Percentiles rank a stretch among this genome's conserved stretches.
Evolutionary conservation across 2,797 vertebrate species (phyloP).

Genomic region (Mormyrus hasselquistii): DNA sequence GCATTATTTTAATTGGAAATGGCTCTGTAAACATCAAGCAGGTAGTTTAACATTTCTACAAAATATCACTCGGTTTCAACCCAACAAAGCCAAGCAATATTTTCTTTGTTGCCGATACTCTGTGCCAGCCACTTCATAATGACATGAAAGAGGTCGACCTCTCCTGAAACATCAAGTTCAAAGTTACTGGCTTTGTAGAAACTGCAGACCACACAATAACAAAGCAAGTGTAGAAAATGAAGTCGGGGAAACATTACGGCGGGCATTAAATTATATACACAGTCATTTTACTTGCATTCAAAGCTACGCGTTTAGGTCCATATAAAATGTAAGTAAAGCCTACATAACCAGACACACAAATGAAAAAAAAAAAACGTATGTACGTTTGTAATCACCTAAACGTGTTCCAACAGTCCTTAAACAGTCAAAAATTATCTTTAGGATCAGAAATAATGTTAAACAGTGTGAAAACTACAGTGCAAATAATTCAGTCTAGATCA

Average conservation of each 20-base stretch:
- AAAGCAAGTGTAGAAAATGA: conserved; percentile 19
- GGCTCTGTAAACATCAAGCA: conserved; percentile 21
- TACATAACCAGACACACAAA: conserved; percentile 29
- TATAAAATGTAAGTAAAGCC: conserved; percentile 36
- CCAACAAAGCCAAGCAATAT: conserved; percentile 10
- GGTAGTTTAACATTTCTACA: conserved; percentile 8
- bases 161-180: conserved; percentile 1
- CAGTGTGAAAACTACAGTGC: conserved; percentile 46
- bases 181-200: conserved; percentile 15
- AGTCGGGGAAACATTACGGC: conserved; percentile 30
- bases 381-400: conserved; percentile 23
- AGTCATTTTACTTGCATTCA: conserved; percentile 36
- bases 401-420: conserved; percentile 30
- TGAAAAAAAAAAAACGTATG: conserved; percentile 12
- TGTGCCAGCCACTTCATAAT: background rate
- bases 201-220: conserved; percentile 15
- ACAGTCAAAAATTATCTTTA: conserved; percentile 34
- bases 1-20: conserved; percentile 12
- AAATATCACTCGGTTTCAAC: background rate
- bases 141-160: background rate
- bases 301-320: conserved; percentile 33
- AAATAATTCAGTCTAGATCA: conserved; percentile 33
- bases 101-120: background rate
- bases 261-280: conserved; percentile 34
- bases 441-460: conserved; percentile 28